Evolutionary conservation across 2,113 vertebrate species (phyloP), one percentile per base, ranked within the genome.

Genomic region (Tursiops truncatus): DNA sequence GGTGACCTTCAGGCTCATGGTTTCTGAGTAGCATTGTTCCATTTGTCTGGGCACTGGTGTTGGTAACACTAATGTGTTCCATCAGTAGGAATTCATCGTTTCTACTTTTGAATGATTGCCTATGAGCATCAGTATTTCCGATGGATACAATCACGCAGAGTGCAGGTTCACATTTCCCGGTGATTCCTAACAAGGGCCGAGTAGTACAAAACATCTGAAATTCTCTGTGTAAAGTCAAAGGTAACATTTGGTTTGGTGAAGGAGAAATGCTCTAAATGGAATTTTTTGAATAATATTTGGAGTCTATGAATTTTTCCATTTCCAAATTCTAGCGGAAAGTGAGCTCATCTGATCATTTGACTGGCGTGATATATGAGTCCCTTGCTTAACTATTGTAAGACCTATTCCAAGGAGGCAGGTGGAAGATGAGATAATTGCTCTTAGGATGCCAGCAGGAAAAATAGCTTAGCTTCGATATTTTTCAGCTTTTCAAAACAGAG

Each of bases 401-500:
- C 79, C 26, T 97, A 11, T 90, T 95, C 95, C 47, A 58, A 44
- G 73, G 92, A 97, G 93, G 83, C 95, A 95, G 94, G 31, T 86
- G 92, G 87, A 94, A 96, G 90, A 94, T 10, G 70, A 94, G 94
- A 94, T 96, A 94, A 97, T 98, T 96, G 70, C 88, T 96, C 70
- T 73, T 87, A 91, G 92, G 87, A 33, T 65, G 36, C 90, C 80
- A 63, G 70, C 85, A 85, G 86, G 87, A 95, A 94, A 97, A 97
- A 97, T 38, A 96, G 62, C 94, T 97, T 96, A 96, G 76, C 94
- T 97, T 97, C 92, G 91, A 95, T 96, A 87, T 81, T 91, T 96
- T 92, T 94, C 94, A 97, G 80, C 71, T 96, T 96, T 94, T 96
- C 87, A 88, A 94, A 97, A 95, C 70, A 80, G 70, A 90, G 74